A percentile compares a stretch with the other conserved stretches of the same genome.
These are phyloP conservation scores for Morus bassanus DNA, from an alignment of 2,797 vertebrate genomes.

Conservation along the genomic window DNA sequence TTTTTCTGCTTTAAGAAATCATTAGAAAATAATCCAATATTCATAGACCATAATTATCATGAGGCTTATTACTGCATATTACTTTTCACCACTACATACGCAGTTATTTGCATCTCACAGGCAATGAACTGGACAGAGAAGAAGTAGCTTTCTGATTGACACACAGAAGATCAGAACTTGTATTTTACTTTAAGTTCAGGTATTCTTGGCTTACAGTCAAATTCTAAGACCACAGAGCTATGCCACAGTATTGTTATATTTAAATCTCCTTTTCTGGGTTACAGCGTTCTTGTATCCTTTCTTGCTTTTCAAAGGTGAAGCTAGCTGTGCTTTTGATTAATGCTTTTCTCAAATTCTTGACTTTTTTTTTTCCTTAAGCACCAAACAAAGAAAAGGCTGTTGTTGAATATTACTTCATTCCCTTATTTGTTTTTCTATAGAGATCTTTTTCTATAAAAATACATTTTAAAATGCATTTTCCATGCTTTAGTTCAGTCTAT, in stretches of 20 bases:
- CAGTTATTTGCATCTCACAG: not conserved
- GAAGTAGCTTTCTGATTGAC: not conserved
- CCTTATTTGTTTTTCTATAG: not conserved
- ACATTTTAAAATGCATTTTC: not conserved
- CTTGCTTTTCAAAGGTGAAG: not conserved
- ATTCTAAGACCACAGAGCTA: not conserved
- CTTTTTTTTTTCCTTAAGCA: not conserved
- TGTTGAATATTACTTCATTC: not conserved
- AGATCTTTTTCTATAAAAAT: not conserved
- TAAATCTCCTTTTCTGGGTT: not conserved
- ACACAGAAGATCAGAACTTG: not conserved
- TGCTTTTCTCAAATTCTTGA: not conserved
- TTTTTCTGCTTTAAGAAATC: not conserved
- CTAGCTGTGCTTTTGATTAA: not conserved
- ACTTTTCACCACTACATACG: not conserved
- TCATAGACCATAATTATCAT: not conserved
- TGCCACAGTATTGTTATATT: not conserved
- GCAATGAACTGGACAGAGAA: not conserved
- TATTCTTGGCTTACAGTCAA: not conserved
- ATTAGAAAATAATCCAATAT: not conserved
- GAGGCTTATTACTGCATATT: not conserved
- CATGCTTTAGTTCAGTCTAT: not conserved
- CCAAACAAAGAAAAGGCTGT: not conserved
- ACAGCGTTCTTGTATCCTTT: not conserved
- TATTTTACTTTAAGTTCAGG: not conserved